Conservation (phyloP, 2,888 invertebrate genomes). For the Eumacrocentrus americanus region DNA sequence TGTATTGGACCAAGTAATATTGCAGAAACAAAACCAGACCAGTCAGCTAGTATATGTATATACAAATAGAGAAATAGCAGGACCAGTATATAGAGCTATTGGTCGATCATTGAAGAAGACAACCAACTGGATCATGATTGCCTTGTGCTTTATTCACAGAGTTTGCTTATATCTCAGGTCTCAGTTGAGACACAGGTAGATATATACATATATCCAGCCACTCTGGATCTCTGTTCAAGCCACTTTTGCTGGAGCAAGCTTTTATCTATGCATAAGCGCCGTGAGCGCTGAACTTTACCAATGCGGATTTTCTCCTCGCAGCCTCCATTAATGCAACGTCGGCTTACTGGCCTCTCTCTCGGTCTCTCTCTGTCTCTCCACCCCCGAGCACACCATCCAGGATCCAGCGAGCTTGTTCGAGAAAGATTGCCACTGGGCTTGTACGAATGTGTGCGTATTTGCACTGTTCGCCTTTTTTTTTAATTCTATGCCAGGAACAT, state of each 20-base stretch:
- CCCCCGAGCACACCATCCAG: not conserved
- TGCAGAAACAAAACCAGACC: not conserved
- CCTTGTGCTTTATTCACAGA: not conserved
- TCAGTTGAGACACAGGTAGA: not conserved
- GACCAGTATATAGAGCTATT: too few relatives aligned
- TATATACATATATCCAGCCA: not conserved
- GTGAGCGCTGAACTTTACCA: conserved; percentile 39
- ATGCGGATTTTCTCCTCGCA: conserved; percentile 39
- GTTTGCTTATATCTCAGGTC: too few relatives aligned
- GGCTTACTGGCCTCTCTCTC: conserved; percentile 18
- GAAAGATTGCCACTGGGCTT: conserved; percentile 12
- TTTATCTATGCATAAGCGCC: conserved; percentile 45
- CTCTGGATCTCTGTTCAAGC: conserved; percentile 11
- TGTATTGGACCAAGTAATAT: conserved; percentile 1
- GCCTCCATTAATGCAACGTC: conserved; percentile 29
- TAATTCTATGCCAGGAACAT: conserved; percentile 7
- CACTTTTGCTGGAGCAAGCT: conserved; percentile 35
- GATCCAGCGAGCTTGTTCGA: conserved; percentile 11
- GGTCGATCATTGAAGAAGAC: not conserved
- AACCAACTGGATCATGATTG: not conserved
- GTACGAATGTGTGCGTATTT: not conserved
- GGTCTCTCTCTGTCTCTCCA: not conserved
- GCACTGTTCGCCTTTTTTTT: conserved; percentile 8
- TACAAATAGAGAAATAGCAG: too few relatives aligned
- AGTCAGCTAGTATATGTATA: too few relatives aligned